Evolutionary conservation across 2,888 invertebrate species (phyloP), one percentile per base, ranked within the genome.

Genomic region (Eurytoma californica): DNA sequence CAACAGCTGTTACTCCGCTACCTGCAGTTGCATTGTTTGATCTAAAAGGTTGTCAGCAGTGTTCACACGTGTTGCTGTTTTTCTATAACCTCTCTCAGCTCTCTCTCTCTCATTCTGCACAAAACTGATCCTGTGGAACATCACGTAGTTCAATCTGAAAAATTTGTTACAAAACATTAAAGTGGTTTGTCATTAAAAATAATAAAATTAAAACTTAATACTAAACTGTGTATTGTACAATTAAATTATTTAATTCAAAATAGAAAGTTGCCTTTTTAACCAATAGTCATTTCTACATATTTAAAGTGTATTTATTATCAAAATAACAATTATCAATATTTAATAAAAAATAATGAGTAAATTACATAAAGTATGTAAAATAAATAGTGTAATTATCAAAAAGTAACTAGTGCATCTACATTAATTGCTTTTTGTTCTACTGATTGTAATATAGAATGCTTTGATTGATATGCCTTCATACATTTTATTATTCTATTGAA

Each of bases 401-500:
- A 39, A 49, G 39, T 9, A 39, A 39, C 9, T 39, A 39, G 39
- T 39, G 39, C 39, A 39, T 39, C 9, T 7, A 28, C 18, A 58
- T 30, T 16, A 53, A 7, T 12, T 47, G 53, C n/a, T 55, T 0
- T 57, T 16, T 12, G 57, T 20, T 47, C 39, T 69, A 53, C 51
- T 55, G n/a, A 63, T 68, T 65, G n/a, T 69, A 51, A 65, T 58
- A 49, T 55, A 67, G 24, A 16, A 74, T 74, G 51, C 24, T 74
- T 58, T 14, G 18, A 24, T 47, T 69, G 7, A 65, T 74, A 69
- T 69, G 18, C 58, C 18, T 4, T 57, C 58, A 79, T 14, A 16
- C 47, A 68, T 73, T 78, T 79, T 79, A 79, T 74, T 79, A 12
- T 66, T 55, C 60, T 63, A 53, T 57, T 63, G 53, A 73, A 73